Percentiles rank a stretch among this genome's conserved stretches.
These are phyloP conservation scores for Thysanoteuthis rhombus DNA, from an alignment of 2,888 invertebrate species.

Conservation along the genomic window DNA sequence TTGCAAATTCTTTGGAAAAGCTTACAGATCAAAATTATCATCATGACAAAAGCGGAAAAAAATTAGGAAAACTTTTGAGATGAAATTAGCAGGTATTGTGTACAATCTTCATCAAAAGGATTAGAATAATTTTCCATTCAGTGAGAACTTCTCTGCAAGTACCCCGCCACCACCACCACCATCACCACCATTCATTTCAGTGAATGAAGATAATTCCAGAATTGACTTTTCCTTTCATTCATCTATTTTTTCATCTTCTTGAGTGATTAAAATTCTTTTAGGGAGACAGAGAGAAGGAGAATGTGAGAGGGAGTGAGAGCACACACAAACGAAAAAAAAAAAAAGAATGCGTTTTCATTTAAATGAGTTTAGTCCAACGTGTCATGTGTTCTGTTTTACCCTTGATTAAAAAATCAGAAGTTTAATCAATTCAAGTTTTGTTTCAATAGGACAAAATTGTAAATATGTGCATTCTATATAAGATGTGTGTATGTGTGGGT, in stretches of 20 bases:
- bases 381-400: background rate
- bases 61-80: background rate
- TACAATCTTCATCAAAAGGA: background rate
- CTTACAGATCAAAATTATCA: background rate
- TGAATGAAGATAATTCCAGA: background rate
- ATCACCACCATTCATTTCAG: background rate
- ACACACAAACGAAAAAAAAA: background rate
- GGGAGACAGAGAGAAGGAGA: background rate
- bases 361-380: background rate
- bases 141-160: background rate
- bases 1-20: background rate
- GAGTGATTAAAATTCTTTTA: background rate
- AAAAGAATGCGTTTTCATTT: background rate
- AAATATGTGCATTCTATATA: background rate
- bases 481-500: background rate
- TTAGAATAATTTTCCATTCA: background rate
- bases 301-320: background rate
- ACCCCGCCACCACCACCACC: background rate
- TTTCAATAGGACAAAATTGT: background rate
- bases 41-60: background rate
- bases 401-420: background rate
- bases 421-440: background rate
- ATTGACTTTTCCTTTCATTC: background rate
- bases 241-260: background rate
- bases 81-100: slow-evolving; percentile 12